A percentile compares a stretch with the other conserved stretches of the same genome.
Evolutionary conservation across 2,888 invertebrate species (phyloP).

Genomic region (Agrotis segetum): DNA sequence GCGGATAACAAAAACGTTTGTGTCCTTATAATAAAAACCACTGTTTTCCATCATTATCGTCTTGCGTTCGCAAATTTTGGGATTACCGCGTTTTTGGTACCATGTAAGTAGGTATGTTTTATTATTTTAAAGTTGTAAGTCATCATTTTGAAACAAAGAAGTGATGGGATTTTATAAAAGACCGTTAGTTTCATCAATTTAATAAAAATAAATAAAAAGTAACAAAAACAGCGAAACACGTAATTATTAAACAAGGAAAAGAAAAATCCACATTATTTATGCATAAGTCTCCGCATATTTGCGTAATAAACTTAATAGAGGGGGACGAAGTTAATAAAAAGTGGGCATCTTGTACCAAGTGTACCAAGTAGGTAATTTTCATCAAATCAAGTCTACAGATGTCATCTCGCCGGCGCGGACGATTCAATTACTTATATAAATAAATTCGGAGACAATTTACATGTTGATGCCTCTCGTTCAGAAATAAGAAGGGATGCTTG

Average conservation of each 20-base stretch:
- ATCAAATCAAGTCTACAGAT: conserved; percentile 84
- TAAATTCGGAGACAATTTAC: conserved; percentile 85
- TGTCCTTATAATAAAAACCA: no score
- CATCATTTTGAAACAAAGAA: no score
- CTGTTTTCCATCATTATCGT: no score
- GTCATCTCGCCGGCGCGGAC: conserved; percentile 77
- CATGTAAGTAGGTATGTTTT: no score
- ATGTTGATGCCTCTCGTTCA: conserved; percentile 80
- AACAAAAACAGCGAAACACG: background rate
- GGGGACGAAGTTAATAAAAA: conserved; percentile 60
- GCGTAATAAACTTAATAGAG: conserved; percentile 52
- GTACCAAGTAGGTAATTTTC: conserved; percentile 74
- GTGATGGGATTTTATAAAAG: background rate
- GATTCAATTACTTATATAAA: conserved; percentile 88
- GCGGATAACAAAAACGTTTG: no score
- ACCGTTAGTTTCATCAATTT: rapidly evolving
- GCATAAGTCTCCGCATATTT: conserved; percentile 51
- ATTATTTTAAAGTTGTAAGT: no score
- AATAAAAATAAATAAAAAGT: background rate
- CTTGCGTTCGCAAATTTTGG: no score
- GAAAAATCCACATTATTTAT: conserved; percentile 38
- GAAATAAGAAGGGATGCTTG: conserved; percentile 70
- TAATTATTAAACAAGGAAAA: conserved; percentile 9
- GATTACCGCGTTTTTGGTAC: no score
- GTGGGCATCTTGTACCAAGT: conserved; percentile 62